Base-by-base conservation (phyloP, 2,888 invertebrate species). In the Coremacera marginata region DNA sequence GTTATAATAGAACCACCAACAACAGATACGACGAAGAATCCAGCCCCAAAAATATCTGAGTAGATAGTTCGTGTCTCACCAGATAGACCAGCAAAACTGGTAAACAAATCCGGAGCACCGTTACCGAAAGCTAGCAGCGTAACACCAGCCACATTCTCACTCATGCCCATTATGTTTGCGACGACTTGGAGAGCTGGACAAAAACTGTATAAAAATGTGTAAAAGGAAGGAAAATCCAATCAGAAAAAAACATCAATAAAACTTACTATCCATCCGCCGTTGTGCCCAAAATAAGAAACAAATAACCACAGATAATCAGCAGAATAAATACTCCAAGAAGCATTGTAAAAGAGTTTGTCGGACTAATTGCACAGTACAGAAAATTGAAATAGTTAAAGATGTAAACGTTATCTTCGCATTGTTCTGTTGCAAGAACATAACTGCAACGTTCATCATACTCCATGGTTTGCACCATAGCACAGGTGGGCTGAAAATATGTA, bases 111-210 rank as follows among this genome's bases (percentile, higher is more conserved):
- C 5, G 94, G 93, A 0, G 93, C 92, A 60, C 93, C 93, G 85
- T 94, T 94, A 25, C 94, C 94, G 85, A 94, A 92, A 0, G 94
- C 93, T 82, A 94, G 85, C 81, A 94, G 90, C n/a, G 93, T 94
- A 9, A 93, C 93, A 3, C 94, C 94, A 9, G 92, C 92, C 49
- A 92, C 89, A 82, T 90, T 91, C 80, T 92, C 91, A 75, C 91
- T 91, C 68, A 92, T 84, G 34, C 86, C 86, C 62, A 92, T 81
- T 0, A 89, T 82, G 70, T 87, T 83, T 0, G 92, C 89, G 37
- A 92, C 88, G 9, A 90, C 88, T 67, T 90, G 88, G 11, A 92
- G 82, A 1, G 91, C 88, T n/a, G 92, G 92, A 78, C 92, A 92
- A 80, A 92, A 91, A 80, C 92, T 92, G 82, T 25, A 31, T 27